Evolutionary conservation across 1,140 invertebrate species (phyloP), one percentile per base, ranked within the genome.

Genomic region (Ceratina calcarata): DNA sequence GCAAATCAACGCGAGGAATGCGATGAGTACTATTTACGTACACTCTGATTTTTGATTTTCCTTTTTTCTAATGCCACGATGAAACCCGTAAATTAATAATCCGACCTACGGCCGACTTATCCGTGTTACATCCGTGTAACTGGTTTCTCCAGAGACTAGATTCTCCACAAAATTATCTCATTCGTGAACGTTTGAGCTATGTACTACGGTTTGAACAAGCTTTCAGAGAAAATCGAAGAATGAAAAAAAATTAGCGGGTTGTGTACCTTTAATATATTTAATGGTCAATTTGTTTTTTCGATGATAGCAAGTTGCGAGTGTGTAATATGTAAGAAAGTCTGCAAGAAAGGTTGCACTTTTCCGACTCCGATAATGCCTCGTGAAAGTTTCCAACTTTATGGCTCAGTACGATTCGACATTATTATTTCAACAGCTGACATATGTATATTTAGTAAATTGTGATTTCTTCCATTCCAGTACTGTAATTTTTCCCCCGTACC

Each of bases 401-500:
- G 57, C 37, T 18, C 1, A 20, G 7, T 22, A 24, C 20, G 58
- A 72, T 71, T n/a, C 62, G 58, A 49, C 45, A 64, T 55, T 78
- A 78, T 78, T 68, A 72, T 51, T 45, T 45, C 58, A 10, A 12
- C 66, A 58, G 8, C 58, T 71, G 68, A 53, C 68, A 78, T 71
- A 72, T 32, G 27, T 32, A 32, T 78, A 37, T 78, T 78, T 78
- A 64, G 49, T 45, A 45, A 71, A 78, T 78, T 72, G 58, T 45
- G 66, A 71, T 78, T 62, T 71, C 67, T 57, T 71, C 71, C 15
- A 15, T n/a, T 24, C n/a, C 22, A 15, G 49, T 16, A 51, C 32
- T 16, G 57, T 13, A 51, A 65, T 75, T 49, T 58, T 20, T 24
- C n/a, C 0, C 27, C 58, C 3, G 22, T 77, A 61, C 45, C 27